Base-by-base conservation (phyloP, 2,888 invertebrate species). In the Muschampia plurimacula region DNA sequence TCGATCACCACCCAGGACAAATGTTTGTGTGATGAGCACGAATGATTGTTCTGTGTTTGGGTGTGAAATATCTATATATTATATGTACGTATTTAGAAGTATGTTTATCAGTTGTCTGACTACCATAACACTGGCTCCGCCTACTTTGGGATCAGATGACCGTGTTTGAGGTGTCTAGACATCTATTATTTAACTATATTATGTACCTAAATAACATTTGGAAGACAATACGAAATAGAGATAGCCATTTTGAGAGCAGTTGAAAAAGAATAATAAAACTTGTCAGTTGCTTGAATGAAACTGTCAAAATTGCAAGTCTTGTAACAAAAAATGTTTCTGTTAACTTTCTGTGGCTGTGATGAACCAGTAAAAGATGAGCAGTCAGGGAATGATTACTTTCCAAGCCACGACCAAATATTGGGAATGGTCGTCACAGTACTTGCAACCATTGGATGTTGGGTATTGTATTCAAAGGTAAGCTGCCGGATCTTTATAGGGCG, bases 381-480 rank as follows among this genome's bases (percentile, higher is more conserved):
- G 32, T 78, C 82, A 28, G 13, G 64, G 32, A 82, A 83, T 39
- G 84, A 87, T 73, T 67, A 69, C 55, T 93, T 93, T 79, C 92
- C 91, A 28, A 91, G 79, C 76, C 68, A 81, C 6, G 84, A 85
- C 10, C 92, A 93, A 82, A 82, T 93, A 41, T 91, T 88, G 88
- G 92, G 92, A 41, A 92, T 92, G 91, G 73, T 91, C 59, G 87
- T 87, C n/a, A 88, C 88, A 32, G 84, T 91, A 77, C 22, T 89
- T 1, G 84, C 82, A n/a, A 88, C 89, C 13, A 73, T 88, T 15
- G 84, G 81, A 2, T 86, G 86, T 76, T 92, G 90, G 89, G 71
- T 88, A 65, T 74, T 88, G 41, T 91, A 89, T 77, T 80, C 82
- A 67, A 86, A 85, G 86, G 91, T 91, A 81, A 57, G 52, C 41